These are phyloP conservation scores for Campoplex nolae DNA, from an alignment of 2,888 invertebrate genomes.

Conservation along the genomic window DNA sequence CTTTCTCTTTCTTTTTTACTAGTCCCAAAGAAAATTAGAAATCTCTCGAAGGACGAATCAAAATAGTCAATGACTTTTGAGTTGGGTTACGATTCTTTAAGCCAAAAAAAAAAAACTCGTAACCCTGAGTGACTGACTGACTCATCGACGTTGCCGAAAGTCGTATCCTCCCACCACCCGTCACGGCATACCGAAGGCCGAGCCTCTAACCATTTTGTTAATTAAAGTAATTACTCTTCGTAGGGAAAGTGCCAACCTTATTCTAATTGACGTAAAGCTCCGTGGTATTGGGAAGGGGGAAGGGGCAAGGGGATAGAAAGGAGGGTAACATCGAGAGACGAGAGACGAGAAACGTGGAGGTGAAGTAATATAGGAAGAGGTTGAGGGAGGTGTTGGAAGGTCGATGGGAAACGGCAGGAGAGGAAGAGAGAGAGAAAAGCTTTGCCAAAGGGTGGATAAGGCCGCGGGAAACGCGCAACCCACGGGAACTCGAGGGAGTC, in stretches of 20 bases:
- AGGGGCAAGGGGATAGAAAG: constrained; percentile 69
- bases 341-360: constrained; percentile 29
- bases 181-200: constrained; percentile 47
- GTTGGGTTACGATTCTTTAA: not conserved
- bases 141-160: constrained; percentile 56
- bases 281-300: constrained; percentile 73
- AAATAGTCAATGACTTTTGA: not conserved
- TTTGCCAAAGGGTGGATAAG: constrained; percentile 79
- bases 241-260: constrained; percentile 85
- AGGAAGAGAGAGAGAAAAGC: constrained; percentile 59
- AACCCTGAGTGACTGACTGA: not conserved
- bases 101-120: not conserved
- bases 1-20: not conserved
- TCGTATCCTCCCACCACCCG: constrained; percentile 15
- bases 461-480: constrained; percentile 73
- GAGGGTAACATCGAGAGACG: constrained; percentile 60
- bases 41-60: not conserved
- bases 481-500: constrained; percentile 65
- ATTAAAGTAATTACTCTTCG: constrained; percentile 86
- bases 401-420: constrained; percentile 47
- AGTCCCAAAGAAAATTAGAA: not conserved
- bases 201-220: constrained; percentile 85
- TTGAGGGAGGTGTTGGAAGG: constrained; percentile 57
- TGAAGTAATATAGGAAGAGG: constrained; percentile 50
- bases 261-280: constrained; percentile 86